Evolutionary conservation across 1,140 invertebrate genomes (phyloP).

Genomic region (Drosophila sulfurigaster): DNA sequence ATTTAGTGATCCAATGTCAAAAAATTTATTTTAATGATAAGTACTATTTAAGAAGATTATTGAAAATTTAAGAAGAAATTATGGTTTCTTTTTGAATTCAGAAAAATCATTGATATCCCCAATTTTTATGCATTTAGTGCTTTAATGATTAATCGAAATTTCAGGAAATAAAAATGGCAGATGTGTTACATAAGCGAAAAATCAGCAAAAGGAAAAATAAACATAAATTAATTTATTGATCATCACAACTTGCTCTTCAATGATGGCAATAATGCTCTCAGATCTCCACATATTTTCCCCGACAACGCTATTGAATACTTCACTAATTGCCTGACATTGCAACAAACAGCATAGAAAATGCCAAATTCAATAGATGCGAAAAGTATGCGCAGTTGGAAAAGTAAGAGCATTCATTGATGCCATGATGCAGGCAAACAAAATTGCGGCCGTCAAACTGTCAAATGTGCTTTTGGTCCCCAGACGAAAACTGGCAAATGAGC

Average conservation of each 20-base stretch:
- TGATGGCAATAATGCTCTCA: background rate
- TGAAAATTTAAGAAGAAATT: no score
- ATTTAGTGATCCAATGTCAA: no score
- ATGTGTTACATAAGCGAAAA: no score
- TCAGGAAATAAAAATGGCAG: no score
- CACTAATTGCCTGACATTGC: conserved; percentile 3
- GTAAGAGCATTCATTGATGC: conserved; percentile 1
- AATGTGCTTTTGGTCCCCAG: conserved; percentile 24
- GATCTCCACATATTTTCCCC: background rate
- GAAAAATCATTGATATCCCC: no score
- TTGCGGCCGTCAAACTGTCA: conserved; percentile 36
- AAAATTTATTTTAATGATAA: no score
- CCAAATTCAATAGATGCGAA: background rate
- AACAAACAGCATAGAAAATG: background rate
- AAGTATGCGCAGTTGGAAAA: background rate
- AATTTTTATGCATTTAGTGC: no score
- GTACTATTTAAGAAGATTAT: no score
- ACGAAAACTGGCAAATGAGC: conserved; percentile 34
- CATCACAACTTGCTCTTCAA: background rate
- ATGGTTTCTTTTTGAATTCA: no score
- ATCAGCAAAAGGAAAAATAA: background rate
- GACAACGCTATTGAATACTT: background rate
- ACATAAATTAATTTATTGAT: background rate
- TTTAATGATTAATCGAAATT: no score
- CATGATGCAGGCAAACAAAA: background rate